phyloP scores from a whole-genome alignment of 1,140 invertebrate species.

The Argopecten irradians region DNA sequence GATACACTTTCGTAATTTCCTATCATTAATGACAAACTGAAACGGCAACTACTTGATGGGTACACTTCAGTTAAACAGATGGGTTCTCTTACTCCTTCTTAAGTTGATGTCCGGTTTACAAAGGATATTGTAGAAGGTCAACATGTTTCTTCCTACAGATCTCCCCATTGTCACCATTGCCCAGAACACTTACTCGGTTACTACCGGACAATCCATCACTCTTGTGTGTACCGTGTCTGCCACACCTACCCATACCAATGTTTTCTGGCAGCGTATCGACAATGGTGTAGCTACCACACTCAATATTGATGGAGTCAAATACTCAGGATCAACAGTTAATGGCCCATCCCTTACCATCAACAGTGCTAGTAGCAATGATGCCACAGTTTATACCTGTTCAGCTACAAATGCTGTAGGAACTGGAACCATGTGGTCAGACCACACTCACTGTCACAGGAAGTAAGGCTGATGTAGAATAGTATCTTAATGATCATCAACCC shows the following conservation, averaged over 20 bases:
- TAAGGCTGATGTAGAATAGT: background rate
- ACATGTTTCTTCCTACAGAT: too few relatives aligned
- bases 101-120: too few relatives aligned
- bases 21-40: too few relatives aligned
- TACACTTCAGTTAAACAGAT: too few relatives aligned
- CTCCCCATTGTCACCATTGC: background rate
- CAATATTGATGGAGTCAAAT: background rate
- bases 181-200: background rate
- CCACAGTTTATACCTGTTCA: background rate
- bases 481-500: too few relatives aligned
- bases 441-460: background rate
- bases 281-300: background rate
- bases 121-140: too few relatives aligned
- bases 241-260: background rate
- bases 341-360: background rate
- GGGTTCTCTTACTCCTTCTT: too few relatives aligned
- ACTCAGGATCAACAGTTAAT: background rate
- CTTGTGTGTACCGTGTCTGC: background rate
- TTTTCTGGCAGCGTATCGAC: background rate
- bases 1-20: too few relatives aligned
- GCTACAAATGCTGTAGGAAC: constrained; percentile 26
- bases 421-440: background rate
- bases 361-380: background rate
- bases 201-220: background rate
- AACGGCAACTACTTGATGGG: too few relatives aligned